Evolutionary conservation across 2,113 vertebrate genomes (phyloP).

Genomic region (Stegostoma tigrinum): DNA sequence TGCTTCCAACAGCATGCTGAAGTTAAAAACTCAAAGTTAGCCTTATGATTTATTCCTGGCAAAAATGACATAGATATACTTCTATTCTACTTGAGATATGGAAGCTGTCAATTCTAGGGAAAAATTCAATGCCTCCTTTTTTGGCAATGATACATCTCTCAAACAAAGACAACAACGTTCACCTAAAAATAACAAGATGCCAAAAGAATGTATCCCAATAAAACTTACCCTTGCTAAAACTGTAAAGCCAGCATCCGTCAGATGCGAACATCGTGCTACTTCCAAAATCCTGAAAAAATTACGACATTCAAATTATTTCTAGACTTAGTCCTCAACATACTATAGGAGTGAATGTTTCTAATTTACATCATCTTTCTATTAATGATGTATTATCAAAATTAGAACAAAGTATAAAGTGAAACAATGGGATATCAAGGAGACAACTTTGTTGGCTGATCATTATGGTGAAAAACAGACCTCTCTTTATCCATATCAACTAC

Average conservation of each 20-base stretch:
- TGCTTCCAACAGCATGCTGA: not conserved
- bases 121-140: not conserved
- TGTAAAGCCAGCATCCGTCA: constrained; percentile 82
- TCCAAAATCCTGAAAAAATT: constrained; percentile 72
- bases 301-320: constrained; percentile 38
- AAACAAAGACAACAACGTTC: not conserved
- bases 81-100: not conserved
- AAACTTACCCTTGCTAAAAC: constrained; percentile 76
- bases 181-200: not conserved
- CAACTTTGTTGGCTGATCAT: not conserved
- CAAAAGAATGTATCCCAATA: not conserved
- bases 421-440: not conserved
- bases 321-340: not conserved
- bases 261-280: constrained; percentile 81
- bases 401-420: not conserved
- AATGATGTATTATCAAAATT: not conserved
- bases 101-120: not conserved
- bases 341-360: not conserved
- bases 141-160: not conserved
- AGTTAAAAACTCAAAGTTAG: not conserved
- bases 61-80: not conserved
- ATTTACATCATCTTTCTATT: not conserved
- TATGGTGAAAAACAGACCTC: not conserved
- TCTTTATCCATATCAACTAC: not conserved
- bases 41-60: not conserved